These are phyloP conservation scores for Cassiopea andromeda DNA, from an alignment of 30 jellyfish, hydroid and myxozoan species.

Conservation along the genomic window DNA sequence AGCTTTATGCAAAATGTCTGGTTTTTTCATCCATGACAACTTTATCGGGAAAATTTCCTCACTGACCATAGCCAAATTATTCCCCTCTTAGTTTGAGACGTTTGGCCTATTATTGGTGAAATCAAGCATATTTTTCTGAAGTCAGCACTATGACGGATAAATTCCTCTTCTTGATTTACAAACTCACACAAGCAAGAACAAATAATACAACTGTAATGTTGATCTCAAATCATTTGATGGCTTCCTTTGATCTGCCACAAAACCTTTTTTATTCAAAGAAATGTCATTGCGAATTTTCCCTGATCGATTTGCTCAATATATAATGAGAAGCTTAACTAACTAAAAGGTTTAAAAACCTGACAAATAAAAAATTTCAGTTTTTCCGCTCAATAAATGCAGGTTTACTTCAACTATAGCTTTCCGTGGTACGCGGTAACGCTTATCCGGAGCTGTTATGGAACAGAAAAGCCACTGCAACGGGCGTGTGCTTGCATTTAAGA, in stretches of 20 bases:
- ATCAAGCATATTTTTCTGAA: too few species aligned
- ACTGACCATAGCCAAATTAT: too few species aligned
- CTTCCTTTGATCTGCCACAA: background rate
- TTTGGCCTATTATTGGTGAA: too few species aligned
- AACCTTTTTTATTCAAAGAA: background rate
- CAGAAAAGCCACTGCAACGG: background rate
- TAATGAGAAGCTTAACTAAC: background rate
- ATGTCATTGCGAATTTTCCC: background rate
- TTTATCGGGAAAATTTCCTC: too few species aligned
- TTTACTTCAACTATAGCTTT: background rate
- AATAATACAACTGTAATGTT: background rate
- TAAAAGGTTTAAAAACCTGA: too few species aligned
- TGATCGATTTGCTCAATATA: slow-evolving; percentile 2
- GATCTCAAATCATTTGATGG: background rate
- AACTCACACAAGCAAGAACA: too few species aligned
- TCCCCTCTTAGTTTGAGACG: too few species aligned
- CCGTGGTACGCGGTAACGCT: background rate
- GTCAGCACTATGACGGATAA: too few species aligned
- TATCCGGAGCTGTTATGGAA: background rate
- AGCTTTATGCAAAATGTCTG: too few species aligned
- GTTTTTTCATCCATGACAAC: too few species aligned
- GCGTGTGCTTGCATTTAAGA: background rate
- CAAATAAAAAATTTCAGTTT: background rate
- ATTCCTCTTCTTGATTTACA: too few species aligned
- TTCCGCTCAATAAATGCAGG: background rate